Conservation (phyloP, 1,140 invertebrate species). For the Subanguina moxae region DNA sequence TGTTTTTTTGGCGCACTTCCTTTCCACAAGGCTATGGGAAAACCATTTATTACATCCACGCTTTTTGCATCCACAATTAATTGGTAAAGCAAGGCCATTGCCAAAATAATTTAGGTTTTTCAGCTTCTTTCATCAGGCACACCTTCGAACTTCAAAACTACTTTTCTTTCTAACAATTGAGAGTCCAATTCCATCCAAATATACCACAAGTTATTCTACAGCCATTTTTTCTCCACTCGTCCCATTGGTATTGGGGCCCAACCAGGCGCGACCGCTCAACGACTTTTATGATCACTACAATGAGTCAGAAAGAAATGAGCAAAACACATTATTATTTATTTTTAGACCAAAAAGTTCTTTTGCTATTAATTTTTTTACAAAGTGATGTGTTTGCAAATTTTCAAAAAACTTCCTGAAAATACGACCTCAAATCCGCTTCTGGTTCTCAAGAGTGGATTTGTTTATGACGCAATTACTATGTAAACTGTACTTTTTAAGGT, state of each 20-base stretch:
- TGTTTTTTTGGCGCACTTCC: neutral
- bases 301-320: too few species aligned
- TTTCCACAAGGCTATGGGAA: constrained; percentile 5
- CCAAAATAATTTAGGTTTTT: neutral
- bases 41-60: neutral
- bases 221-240: neutral
- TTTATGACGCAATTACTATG: too few species aligned
- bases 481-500: too few species aligned
- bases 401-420: too few species aligned
- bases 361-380: too few species aligned
- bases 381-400: too few species aligned
- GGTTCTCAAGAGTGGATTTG: too few species aligned
- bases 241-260: neutral
- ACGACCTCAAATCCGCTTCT: too few species aligned
- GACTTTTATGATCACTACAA: neutral
- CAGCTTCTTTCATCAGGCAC: neutral
- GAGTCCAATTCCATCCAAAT: neutral
- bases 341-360: too few species aligned
- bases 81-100: too few species aligned
- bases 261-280: neutral
- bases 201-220: neutral
- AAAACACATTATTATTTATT: too few species aligned
- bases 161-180: neutral
- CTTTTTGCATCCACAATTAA: neutral
- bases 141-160: neutral